phyloP scores from a whole-genome alignment of 2,888 invertebrate genomes.

The Plagodis dolabraria region DNA sequence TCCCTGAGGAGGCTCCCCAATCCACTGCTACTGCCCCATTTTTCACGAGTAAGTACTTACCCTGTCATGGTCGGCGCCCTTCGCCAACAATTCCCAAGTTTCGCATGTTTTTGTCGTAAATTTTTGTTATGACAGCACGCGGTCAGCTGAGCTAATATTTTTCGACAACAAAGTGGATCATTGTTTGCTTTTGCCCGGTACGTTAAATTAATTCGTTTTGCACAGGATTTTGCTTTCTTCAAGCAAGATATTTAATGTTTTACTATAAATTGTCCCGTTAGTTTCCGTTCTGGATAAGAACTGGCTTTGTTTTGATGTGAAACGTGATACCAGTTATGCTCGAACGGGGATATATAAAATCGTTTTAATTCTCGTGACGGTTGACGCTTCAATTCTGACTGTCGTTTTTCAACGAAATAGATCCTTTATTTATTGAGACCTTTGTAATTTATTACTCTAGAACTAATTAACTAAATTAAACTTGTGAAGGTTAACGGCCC shows the following conservation, averaged over 20 bases:
- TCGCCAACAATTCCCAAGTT: constrained; percentile 49
- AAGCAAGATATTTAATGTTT: constrained; percentile 12
- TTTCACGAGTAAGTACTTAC: constrained; percentile 68
- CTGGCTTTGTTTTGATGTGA: constrained; percentile 33
- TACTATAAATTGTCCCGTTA: constrained; percentile 26
- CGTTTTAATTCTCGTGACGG: constrained; percentile 33
- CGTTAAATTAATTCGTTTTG: constrained; percentile 17
- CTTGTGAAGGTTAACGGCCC: constrained; percentile 27
- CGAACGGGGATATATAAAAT: constrained; percentile 31
- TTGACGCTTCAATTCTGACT: constrained; percentile 29
- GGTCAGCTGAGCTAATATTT: constrained; percentile 64
- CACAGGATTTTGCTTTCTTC: constrained; percentile 22
- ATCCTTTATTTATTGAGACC: constrained; percentile 42
- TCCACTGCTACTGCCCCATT: constrained; percentile 60
- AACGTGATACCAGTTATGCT: constrained; percentile 40
- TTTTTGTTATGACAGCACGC: constrained; percentile 67
- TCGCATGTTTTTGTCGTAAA: constrained; percentile 62
- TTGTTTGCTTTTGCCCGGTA: constrained; percentile 27
- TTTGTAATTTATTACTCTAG: constrained; percentile 18
- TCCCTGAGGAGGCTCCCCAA: constrained; percentile 31
- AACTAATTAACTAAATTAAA: constrained; percentile 22
- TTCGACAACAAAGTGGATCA: constrained; percentile 29
- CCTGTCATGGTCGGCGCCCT: constrained; percentile 56
- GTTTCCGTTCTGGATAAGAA: constrained; percentile 18
- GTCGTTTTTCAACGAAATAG: constrained; percentile 32